phyloP scores from a whole-genome alignment of 1,140 invertebrate species.

The Trichomalopsis sarcophagae region DNA sequence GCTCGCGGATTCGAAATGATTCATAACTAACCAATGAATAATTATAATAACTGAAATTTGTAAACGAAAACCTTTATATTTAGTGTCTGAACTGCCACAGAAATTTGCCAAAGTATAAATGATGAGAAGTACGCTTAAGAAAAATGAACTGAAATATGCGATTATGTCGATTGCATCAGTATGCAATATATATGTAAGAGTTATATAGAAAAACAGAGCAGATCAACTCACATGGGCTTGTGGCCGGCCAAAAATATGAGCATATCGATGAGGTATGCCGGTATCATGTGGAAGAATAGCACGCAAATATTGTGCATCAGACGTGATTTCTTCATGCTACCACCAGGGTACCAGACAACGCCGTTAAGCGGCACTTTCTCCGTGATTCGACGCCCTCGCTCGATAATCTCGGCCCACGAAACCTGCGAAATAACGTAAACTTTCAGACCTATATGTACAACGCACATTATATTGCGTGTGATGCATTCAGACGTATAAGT shows the following conservation, averaged over 20 bases:
- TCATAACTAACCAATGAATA: too few relatives aligned
- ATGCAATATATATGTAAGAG: too few relatives aligned
- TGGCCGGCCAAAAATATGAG: constrained; percentile 85
- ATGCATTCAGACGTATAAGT: too few relatives aligned
- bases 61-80: too few relatives aligned
- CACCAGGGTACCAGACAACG: constrained; percentile 91
- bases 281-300: constrained; percentile 89
- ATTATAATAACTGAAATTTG: too few relatives aligned
- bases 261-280: constrained; percentile 87
- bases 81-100: too few relatives aligned
- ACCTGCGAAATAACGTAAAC: constrained; percentile 72
- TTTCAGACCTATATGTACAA: not conserved
- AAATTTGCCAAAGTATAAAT: too few relatives aligned
- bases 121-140: too few relatives aligned
- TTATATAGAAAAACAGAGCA: too few relatives aligned
- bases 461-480: not conserved
- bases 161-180: too few relatives aligned
- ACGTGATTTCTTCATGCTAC: constrained; percentile 89
- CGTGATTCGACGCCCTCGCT: constrained; percentile 86
- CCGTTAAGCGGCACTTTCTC: constrained; percentile 85
- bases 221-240: constrained; percentile 84
- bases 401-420: constrained; percentile 88
- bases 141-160: too few relatives aligned
- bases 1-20: too few relatives aligned
- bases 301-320: constrained; percentile 86